Base-by-base conservation (phyloP, 1,140 invertebrate genomes). In the Rhyacophila brunnea region DNA sequence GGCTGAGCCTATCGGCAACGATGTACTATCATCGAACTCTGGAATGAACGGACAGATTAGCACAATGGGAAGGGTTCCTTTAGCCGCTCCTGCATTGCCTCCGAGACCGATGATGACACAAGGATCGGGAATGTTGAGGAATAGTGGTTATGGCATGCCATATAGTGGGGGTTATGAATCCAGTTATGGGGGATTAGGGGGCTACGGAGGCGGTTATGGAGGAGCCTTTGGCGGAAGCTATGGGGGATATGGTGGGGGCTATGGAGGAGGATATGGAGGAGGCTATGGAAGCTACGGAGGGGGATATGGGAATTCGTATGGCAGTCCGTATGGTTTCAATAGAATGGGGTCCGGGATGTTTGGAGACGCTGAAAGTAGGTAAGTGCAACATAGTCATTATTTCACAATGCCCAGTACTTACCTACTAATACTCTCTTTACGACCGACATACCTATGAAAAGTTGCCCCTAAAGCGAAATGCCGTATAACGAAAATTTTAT, bases 131-230 rank as follows among this genome's bases (percentile, higher is more conserved):
- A 35, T 47, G 20, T 18, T 13, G 5, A 51, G 40, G 43, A 32
- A 48, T 11, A 17, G 40, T 9, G 46, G 46, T n/a, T 32, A 23
- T 36, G 46, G 46, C n/a, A 51, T 59, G 48, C 38, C 10, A 2
- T 28, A 19, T 52, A 74, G 73, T 59, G 68, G 68, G 48, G 67
- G 71, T 38, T 69, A 68, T 54, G 68, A 70, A 14, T 67, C 53
- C 23, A 32, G 19, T 28, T 28, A 38, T 53, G 63, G 68, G 44
- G 55, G 68, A 28, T 69, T 65, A 48, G 68, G 68, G 43, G 62
- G 62, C 15, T 56, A 47, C 55, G 67, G 40, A 3, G 40, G 47
- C 2, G 7, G 32, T 11, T 9, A 49, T n/a, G 47, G 44, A 34
- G 28, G 59, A 44, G n/a, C n/a, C n/a, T 65, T 62, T 65, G 58